Evolutionary conservation across 2,113 vertebrate genomes (phyloP).

Genomic region (Plestiodon gilberti): DNA sequence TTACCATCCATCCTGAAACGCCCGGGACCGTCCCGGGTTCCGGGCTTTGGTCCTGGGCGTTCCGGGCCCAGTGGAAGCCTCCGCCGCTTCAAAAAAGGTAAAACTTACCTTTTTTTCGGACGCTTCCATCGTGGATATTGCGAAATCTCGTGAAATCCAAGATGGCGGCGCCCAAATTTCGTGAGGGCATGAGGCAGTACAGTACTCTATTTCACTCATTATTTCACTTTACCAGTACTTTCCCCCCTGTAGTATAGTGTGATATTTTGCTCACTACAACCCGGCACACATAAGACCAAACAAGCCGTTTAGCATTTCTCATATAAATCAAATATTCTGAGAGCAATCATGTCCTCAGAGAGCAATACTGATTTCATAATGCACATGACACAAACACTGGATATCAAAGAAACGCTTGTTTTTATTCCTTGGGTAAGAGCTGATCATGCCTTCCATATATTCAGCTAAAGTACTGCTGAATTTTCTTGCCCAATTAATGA

Average conservation of each 20-base stretch:
- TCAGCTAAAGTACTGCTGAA: background rate
- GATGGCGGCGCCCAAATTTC: too few species aligned
- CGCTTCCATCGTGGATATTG: too few species aligned
- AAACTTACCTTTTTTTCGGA: too few species aligned
- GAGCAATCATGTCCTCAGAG: background rate
- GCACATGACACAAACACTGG: too few species aligned
- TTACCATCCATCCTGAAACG: too few species aligned
- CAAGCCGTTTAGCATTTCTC: too few species aligned
- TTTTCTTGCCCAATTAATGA: conserved; percentile 6
- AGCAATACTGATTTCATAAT: background rate
- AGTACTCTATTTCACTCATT: background rate
- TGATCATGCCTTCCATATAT: background rate
- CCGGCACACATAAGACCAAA: background rate
- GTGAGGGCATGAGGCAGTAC: too few species aligned
- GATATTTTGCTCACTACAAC: background rate
- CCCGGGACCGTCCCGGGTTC: too few species aligned
- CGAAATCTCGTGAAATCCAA: too few species aligned
- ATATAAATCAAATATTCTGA: background rate
- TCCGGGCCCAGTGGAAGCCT: too few species aligned
- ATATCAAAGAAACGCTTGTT: background rate
- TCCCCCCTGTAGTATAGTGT: background rate
- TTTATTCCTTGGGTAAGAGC: background rate
- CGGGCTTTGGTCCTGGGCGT: too few species aligned
- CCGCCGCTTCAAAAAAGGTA: too few species aligned
- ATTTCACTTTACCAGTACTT: background rate